These are phyloP conservation scores for Centropus bengalensis DNA, from an alignment of 2,113 vertebrate species.

Conservation along the genomic window DNA sequence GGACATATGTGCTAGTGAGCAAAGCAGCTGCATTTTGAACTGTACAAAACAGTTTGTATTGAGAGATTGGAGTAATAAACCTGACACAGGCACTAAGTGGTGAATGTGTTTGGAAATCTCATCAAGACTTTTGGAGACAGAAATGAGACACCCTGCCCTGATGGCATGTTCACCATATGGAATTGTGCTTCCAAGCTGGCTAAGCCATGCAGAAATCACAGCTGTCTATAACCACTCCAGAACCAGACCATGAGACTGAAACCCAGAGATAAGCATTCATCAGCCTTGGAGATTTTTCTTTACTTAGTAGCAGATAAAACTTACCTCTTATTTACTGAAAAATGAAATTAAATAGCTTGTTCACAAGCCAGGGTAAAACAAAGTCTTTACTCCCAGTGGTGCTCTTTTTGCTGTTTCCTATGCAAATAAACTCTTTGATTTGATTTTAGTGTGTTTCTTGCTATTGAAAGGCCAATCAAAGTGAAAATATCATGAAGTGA, in stretches of 20 bases:
- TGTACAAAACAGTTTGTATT: neutral
- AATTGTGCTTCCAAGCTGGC: neutral
- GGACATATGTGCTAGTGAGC: neutral
- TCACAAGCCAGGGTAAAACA: neutral
- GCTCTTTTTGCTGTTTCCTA: conserved; percentile 40
- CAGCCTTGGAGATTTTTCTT: neutral
- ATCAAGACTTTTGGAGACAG: neutral
- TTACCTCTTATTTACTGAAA: conserved; percentile 1
- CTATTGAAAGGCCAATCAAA: conserved; percentile 5
- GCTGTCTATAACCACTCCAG: neutral
- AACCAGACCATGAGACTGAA: neutral
- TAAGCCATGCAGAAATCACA: neutral
- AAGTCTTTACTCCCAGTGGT: conserved; percentile 32
- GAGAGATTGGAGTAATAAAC: neutral
- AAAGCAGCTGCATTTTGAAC: neutral
- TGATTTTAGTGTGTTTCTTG: conserved; percentile 36
- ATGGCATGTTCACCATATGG: neutral
- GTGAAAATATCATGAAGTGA: neutral
- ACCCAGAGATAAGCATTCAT: neutral
- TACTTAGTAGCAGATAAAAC: neutral
- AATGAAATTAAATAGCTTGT: conserved; percentile 6
- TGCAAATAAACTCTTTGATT: conserved; percentile 59
- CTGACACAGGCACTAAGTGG: neutral
- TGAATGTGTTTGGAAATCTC: conserved; percentile 1
- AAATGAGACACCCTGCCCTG: neutral